These are phyloP conservation scores for Nyctibius bracteatus DNA, from an alignment of 2,113 vertebrate genomes.

Conservation along the genomic window DNA sequence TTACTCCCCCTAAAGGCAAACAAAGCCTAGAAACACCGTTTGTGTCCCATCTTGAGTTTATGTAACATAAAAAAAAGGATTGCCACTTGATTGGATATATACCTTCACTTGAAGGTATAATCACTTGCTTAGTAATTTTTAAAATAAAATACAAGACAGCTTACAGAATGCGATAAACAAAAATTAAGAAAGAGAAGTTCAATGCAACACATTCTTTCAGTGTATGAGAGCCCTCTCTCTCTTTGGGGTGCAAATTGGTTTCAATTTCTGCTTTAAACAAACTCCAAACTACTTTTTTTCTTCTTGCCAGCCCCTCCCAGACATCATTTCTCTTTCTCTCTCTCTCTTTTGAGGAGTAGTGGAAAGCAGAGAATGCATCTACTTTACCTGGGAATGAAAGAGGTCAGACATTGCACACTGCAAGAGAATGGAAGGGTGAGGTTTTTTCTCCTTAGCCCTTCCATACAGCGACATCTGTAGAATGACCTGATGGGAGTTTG, in stretches of 20 bases:
- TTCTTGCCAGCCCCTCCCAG: not conserved
- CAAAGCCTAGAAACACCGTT: not conserved
- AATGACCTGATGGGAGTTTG: not conserved
- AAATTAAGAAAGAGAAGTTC: not conserved
- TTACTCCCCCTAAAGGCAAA: not conserved
- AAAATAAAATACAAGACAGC: not conserved
- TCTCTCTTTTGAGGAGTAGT: not conserved
- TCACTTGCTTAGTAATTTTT: not conserved
- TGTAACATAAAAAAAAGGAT: not conserved
- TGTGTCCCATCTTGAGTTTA: not conserved
- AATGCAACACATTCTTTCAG: not conserved
- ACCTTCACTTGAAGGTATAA: not conserved
- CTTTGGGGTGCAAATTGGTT: not conserved
- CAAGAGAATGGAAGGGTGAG: not conserved
- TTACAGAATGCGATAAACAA: not conserved
- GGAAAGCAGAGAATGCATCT: not conserved
- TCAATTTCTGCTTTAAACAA: not conserved
- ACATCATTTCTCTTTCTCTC: not conserved
- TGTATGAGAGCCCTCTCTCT: conserved; percentile 31
- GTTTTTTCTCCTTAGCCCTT: not conserved
- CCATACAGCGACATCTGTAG: not conserved
- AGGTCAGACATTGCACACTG: rapidly evolving
- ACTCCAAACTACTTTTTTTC: not conserved
- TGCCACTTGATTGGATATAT: not conserved
- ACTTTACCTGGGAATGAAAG: not conserved